These are phyloP conservation scores for Tachystola acroxantha DNA, from an alignment of 2,888 invertebrate genomes.

Conservation along the genomic window DNA sequence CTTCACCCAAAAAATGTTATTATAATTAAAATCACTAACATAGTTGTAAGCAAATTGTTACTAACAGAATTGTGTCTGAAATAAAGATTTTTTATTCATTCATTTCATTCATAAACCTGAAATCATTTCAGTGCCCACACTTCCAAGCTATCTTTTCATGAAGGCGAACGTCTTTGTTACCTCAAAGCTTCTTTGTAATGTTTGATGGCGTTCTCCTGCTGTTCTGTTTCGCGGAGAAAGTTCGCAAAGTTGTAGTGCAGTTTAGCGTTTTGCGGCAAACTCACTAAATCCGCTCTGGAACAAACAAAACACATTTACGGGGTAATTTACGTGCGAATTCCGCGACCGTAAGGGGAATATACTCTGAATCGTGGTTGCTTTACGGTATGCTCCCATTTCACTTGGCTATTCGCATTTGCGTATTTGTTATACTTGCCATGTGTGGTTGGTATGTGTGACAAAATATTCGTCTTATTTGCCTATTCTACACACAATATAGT, in stretches of 20 bases:
- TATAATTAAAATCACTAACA: too few relatives aligned
- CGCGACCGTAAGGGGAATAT: conserved; percentile 35
- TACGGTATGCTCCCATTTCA: not conserved
- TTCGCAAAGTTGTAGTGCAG: conserved; percentile 95
- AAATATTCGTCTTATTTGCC: too few relatives aligned
- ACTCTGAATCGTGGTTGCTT: not conserved
- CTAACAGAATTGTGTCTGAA: too few relatives aligned
- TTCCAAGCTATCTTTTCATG: conserved; percentile 15
- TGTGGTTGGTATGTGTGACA: too few relatives aligned
- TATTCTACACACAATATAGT: too few relatives aligned
- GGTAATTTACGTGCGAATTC: conserved; percentile 46
- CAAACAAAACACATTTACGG: conserved; percentile 60
- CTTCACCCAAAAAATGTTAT: too few relatives aligned
- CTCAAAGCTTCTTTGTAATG: conserved; percentile 90
- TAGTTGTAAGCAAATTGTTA: too few relatives aligned
- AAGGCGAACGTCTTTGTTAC: conserved; percentile 68
- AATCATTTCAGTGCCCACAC: too few relatives aligned
- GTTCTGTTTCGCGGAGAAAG: conserved; percentile 86
- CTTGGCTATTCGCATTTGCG: too few relatives aligned
- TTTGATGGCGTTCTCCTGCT: conserved; percentile 83
- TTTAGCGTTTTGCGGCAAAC: conserved; percentile 92
- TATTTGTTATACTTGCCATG: too few relatives aligned
- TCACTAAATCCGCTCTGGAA: conserved; percentile 88
- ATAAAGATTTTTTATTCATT: too few relatives aligned
- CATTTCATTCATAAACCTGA: too few relatives aligned